Conservation (phyloP, 1,140 invertebrate genomes). For the Littorina saxatilis region DNA sequence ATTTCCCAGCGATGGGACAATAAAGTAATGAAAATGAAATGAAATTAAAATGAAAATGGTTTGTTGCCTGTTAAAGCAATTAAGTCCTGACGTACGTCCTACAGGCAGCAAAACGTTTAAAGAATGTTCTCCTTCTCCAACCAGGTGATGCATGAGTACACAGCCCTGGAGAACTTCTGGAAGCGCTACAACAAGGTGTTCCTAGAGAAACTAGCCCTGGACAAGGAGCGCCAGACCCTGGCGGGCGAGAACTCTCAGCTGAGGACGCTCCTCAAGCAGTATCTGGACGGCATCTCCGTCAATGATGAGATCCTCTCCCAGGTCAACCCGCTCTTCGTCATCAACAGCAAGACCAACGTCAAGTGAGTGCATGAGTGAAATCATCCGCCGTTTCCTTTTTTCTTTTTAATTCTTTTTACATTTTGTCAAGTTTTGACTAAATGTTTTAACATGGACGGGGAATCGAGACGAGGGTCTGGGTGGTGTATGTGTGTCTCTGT, state of each 20-base stretch:
- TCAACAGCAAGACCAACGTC: conserved; percentile 74
- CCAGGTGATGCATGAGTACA: conserved; percentile 73
- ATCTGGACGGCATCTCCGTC: conserved; percentile 76
- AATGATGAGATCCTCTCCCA: conserved; percentile 75
- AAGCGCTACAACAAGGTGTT: conserved; percentile 76
- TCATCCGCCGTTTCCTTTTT: too few relatives aligned
- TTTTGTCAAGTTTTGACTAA: neutral
- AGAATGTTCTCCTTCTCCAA: neutral
- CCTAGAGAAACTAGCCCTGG: conserved; percentile 73
- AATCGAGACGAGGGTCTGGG: neutral
- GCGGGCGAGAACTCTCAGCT: conserved; percentile 73
- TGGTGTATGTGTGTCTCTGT: neutral
- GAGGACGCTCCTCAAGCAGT: conserved; percentile 74
- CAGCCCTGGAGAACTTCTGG: conserved; percentile 75
- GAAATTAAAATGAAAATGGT: too few relatives aligned
- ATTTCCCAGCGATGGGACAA: too few relatives aligned
- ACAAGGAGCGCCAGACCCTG: conserved; percentile 73
- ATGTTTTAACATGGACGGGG: too few relatives aligned
- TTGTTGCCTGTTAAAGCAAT: too few relatives aligned
- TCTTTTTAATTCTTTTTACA: too few relatives aligned
- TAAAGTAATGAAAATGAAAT: too few relatives aligned
- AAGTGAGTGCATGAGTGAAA: conserved; percentile 60
- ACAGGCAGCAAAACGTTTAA: too few relatives aligned
- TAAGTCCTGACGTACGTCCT: too few relatives aligned
- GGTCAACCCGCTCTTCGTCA: conserved; percentile 74